Conservation (phyloP, 2,113 vertebrate species). For the Melanerpes formicivorus region DNA sequence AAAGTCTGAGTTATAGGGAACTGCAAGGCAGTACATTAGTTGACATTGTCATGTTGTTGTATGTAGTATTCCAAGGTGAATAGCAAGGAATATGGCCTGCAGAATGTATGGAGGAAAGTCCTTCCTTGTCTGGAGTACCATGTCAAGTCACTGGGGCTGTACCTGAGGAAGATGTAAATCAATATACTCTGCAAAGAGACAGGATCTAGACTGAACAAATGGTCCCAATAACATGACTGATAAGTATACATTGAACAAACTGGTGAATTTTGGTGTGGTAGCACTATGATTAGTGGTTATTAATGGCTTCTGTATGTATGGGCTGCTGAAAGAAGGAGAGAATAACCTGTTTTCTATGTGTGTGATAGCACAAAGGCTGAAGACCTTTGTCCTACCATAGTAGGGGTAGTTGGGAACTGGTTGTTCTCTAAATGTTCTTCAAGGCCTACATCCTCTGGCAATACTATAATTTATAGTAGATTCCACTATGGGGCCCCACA, state of each 20-base stretch:
- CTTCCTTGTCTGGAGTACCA: not conserved
- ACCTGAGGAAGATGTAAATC: not conserved
- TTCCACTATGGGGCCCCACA: not conserved
- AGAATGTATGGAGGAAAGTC: not conserved
- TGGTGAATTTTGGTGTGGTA: not conserved
- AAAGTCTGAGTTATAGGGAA: not conserved
- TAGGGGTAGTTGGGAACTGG: not conserved
- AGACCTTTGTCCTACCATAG: accelerated
- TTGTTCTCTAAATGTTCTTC: not conserved
- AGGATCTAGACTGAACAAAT: not conserved
- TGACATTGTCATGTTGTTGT: not conserved
- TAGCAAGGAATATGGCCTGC: not conserved
- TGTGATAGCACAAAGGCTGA: not conserved
- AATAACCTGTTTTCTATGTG: not conserved
- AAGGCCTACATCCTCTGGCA: not conserved
- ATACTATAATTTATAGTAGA: not conserved
- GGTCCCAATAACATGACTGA: not conserved
- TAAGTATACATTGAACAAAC: not conserved
- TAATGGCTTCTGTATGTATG: not conserved
- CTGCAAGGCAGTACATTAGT: not conserved
- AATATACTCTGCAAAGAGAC: not conserved
- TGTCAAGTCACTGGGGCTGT: not conserved
- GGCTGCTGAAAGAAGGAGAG: not conserved
- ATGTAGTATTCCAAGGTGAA: not conserved
- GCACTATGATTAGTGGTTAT: not conserved